Base-by-base conservation (phyloP, 2,888 invertebrate genomes). In the Abscondita cerata region DNA sequence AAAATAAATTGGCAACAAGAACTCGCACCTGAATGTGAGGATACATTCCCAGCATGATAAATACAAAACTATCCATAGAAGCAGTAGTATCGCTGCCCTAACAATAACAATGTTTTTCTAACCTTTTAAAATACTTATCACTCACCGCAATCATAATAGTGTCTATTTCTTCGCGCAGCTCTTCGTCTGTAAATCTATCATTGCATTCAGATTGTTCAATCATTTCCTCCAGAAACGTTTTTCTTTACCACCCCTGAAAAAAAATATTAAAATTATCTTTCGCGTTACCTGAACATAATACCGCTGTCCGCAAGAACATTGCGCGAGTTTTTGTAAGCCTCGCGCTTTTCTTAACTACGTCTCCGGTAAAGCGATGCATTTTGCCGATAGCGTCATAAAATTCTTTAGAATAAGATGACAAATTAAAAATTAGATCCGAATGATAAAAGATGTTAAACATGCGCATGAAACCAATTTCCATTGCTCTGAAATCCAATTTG, bases 111-210 rank as follows among this genome's bases (percentile, higher is more conserved):
- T n/a, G n/a, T n/a, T n/a, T n/a, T n/a, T n/a, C n/a, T n/a, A n/a
- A n/a, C n/a, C n/a, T n/a, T n/a, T n/a, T n/a, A n/a, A n/a, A n/a
- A n/a, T n/a, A n/a, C n/a, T n/a, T n/a, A n/a, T 25, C 6, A 47
- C 47, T 83, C n/a, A 85, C 86, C 20, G 86, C 86, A 15, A 85
- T 72, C 53, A 82, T 80, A 52, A 87, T 76, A 0, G 85, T 85
- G 40, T 85, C 73, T 0, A 85, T 80, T 75, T 87, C 86, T 69
- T 86, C 86, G 54, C 85, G 77, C 2, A 86, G 67, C 66, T 86
- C 52, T 31, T 78, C 68, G 59, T 85, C 78, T 0, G 80, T 83
- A 52, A 83, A 85, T 16, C 83, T 83, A 0, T 76, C 81, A 12
- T 82, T 83, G 12, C 36, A 16, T 25, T 80, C 82, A 18, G 84